Evolutionary conservation across 2,113 vertebrate species (phyloP).

Genomic region (Chloroceryle aenea): DNA sequence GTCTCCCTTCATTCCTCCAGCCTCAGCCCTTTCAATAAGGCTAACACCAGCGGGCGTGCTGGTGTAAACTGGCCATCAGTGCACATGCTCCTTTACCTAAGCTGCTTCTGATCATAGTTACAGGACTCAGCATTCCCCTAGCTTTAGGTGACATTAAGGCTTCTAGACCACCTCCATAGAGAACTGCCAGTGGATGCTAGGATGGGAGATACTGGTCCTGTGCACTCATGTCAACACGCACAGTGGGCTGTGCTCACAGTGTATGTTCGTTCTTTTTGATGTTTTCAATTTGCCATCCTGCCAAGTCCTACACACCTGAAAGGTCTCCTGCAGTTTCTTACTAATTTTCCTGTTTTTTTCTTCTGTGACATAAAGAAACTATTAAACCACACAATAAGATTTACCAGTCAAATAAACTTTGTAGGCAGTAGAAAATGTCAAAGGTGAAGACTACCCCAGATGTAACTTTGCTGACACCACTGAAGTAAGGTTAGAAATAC

Average conservation of each 20-base stretch:
- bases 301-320: neutral
- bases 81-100: neutral
- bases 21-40: neutral
- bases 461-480: neutral
- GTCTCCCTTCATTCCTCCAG: neutral
- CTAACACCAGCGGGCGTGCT: rapidly evolving
- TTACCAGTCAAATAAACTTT: neutral
- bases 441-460: neutral
- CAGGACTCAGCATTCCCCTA: neutral
- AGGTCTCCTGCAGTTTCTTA: neutral
- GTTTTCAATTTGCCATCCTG: neutral
- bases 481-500: neutral
- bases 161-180: neutral
- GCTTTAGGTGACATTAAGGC: neutral
- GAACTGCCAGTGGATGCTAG: neutral
- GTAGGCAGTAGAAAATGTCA: neutral
- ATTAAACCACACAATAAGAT: neutral
- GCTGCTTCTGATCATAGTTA: neutral
- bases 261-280: neutral
- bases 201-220: neutral
- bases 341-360: neutral
- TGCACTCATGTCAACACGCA: neutral
- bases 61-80: neutral
- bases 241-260: neutral
- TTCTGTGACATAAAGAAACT: neutral